These are phyloP conservation scores for Cryptus viduatorius DNA, from an alignment of 2,888 invertebrate genomes.

Conservation along the genomic window DNA sequence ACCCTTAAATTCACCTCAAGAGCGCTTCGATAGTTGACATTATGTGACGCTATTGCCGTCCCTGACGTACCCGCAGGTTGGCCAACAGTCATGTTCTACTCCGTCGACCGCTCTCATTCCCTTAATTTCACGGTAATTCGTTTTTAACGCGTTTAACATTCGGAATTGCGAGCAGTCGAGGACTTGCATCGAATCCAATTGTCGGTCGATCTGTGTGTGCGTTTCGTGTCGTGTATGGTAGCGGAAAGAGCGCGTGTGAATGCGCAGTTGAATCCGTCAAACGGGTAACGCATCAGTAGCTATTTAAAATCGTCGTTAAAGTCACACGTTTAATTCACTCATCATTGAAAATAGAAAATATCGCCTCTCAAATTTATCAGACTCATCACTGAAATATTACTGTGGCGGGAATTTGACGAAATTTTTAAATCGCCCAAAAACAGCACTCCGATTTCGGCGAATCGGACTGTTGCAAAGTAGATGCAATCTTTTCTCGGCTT, in stretches of 20 bases:
- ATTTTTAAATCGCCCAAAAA: not conserved
- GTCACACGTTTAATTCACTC: constrained; percentile 35
- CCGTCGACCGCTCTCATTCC: constrained; percentile 50
- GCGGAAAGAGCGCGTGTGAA: not conserved
- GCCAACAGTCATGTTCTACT: constrained; percentile 35
- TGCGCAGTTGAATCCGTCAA: constrained; percentile 49
- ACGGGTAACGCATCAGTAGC: constrained; percentile 45
- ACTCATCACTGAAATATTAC: not conserved
- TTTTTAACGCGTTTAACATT: constrained; percentile 70
- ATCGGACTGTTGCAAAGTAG: too few relatives aligned
- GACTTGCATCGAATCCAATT: constrained; percentile 64
- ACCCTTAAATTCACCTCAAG: not conserved
- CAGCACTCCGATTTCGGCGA: not conserved
- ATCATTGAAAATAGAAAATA: not conserved
- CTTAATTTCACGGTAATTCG: constrained; percentile 68
- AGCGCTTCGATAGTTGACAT: constrained; percentile 41
- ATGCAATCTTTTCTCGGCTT: too few relatives aligned
- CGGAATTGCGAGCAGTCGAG: constrained; percentile 67
- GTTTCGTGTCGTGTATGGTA: not conserved
- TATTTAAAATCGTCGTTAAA: constrained; percentile 58
- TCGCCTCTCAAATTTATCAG: not conserved
- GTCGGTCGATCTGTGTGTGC: constrained; percentile 46
- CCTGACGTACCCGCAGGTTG: constrained; percentile 16
- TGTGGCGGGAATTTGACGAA: not conserved
- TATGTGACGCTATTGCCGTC: constrained; percentile 37